phyloP scores from a whole-genome alignment of 2,888 invertebrate species.

The Cacoxenus indagator region DNA sequence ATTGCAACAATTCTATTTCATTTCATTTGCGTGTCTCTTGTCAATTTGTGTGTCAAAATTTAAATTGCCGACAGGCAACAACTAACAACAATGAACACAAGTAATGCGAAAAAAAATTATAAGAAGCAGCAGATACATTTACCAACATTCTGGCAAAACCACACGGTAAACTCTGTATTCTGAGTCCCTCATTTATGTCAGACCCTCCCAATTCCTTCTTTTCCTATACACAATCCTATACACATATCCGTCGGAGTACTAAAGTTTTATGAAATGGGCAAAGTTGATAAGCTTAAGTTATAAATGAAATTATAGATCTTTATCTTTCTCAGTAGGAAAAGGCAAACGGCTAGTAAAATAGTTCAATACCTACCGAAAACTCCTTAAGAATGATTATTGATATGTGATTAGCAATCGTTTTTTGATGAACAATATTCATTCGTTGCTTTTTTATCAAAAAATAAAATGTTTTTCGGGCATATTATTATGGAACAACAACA shows the following conservation, averaged over 20 bases:
- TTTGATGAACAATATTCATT: too few relatives aligned
- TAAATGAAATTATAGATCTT: neutral
- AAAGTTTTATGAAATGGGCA: neutral
- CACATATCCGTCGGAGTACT: neutral
- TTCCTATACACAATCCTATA: neutral
- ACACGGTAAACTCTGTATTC: neutral
- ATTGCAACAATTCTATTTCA: neutral
- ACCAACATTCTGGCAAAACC: neutral
- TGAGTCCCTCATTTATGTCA: neutral
- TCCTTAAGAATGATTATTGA: too few relatives aligned
- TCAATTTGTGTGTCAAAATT: conserved; percentile 12
- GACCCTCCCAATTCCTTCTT: neutral
- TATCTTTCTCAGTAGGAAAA: neutral
- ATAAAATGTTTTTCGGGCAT: too few relatives aligned
- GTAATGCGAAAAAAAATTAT: neutral
- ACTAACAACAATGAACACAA: conserved; percentile 1
- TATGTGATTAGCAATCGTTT: too few relatives aligned
- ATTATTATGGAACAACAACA: too few relatives aligned
- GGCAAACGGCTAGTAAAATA: too few relatives aligned
- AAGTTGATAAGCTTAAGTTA: neutral
- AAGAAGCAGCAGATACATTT: conserved; percentile 3
- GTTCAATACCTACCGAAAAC: too few relatives aligned
- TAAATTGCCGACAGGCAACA: conserved; percentile 3
- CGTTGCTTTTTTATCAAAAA: too few relatives aligned
- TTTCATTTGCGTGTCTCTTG: conserved; percentile 19